Conservation (phyloP, 2,797 vertebrate species). For the Malacoraja senta region DNA sequence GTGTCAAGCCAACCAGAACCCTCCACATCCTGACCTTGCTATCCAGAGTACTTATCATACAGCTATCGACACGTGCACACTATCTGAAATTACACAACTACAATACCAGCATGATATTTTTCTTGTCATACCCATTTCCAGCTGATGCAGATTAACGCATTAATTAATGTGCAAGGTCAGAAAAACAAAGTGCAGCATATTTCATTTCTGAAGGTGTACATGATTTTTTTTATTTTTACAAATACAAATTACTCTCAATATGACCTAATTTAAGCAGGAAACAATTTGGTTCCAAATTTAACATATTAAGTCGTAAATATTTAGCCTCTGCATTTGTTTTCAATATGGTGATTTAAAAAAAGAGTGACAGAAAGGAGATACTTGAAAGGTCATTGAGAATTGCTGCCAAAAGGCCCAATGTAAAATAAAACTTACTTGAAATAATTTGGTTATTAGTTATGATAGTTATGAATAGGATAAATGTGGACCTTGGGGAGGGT, state of each 20-base stretch:
- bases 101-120: not conserved
- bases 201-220: not conserved
- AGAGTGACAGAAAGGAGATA: not conserved
- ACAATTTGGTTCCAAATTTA: not conserved
- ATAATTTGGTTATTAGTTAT: not conserved
- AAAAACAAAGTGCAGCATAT: not conserved
- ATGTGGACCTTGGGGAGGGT: too few species aligned
- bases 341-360: not conserved
- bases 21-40: not conserved
- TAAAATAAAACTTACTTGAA: not conserved
- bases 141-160: not conserved
- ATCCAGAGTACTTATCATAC: not conserved
- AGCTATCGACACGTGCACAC: not conserved
- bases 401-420: not conserved
- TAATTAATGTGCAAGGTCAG: not conserved
- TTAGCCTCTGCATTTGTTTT: not conserved
- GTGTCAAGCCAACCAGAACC: not conserved
- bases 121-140: not conserved
- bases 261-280: not conserved
- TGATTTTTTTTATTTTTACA: not conserved
- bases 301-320: not conserved
- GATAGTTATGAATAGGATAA: too few species aligned
- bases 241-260: not conserved
- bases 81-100: not conserved
- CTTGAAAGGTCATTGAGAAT: not conserved